Conservation (phyloP, 2,113 vertebrate species). For the Synodontis membranacea region DNA sequence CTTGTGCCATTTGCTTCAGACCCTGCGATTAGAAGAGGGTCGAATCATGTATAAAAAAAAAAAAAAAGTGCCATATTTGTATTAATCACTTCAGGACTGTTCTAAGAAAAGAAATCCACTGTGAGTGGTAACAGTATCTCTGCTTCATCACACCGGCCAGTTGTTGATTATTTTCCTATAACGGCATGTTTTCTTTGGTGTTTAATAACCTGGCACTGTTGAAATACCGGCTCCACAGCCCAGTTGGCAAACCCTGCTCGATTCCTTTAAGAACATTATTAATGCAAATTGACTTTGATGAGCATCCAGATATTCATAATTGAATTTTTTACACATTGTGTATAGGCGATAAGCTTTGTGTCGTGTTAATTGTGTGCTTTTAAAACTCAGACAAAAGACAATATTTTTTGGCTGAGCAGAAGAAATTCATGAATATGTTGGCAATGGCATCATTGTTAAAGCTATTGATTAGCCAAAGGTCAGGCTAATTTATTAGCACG, state of each 20-base stretch:
- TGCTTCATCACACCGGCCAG: not conserved
- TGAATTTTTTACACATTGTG: not conserved
- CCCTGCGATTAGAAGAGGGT: too few relatives aligned
- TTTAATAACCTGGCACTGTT: not conserved
- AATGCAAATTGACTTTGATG: not conserved
- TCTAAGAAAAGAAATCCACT: not conserved
- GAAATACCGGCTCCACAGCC: not conserved
- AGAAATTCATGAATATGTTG: not conserved
- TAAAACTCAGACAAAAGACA: too few relatives aligned
- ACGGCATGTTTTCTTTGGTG: not conserved
- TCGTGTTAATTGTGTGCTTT: too few relatives aligned
- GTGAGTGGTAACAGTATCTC: not conserved
- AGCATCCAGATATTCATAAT: not conserved
- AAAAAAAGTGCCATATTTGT: not conserved
- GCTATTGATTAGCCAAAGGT: slow-evolving; percentile 24
- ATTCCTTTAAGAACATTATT: not conserved
- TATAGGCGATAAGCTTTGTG: not conserved
- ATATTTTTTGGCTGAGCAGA: not conserved
- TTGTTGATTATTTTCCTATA: not conserved
- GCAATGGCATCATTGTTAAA: not conserved
- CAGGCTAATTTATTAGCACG: not conserved
- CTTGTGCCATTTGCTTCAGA: too few relatives aligned
- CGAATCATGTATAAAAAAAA: too few relatives aligned
- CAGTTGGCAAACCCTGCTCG: not conserved
- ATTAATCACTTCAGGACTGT: not conserved